These are phyloP conservation scores for Ascidia mentula DNA, from an alignment of 23 tunicate species.

Conservation along the genomic window DNA sequence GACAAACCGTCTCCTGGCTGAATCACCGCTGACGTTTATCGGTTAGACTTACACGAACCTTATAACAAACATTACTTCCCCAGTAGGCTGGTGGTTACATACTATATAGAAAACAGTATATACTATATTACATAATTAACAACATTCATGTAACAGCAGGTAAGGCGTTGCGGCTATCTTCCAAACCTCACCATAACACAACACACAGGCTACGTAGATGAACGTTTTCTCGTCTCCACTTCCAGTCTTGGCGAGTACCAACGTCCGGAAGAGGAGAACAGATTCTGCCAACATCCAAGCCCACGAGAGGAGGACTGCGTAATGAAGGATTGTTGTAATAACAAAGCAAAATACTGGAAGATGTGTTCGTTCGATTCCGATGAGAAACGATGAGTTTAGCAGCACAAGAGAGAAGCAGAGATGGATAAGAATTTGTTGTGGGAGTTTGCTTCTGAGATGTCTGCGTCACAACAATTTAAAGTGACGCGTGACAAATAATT, in stretches of 20 bases:
- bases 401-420: slow-evolving; percentile 48
- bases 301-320: slow-evolving; percentile 75
- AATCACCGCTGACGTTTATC: too few species aligned
- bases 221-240: slow-evolving; percentile 31
- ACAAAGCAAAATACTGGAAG: slow-evolving; percentile 40
- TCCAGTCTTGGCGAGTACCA: slow-evolving; percentile 34
- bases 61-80: too few species aligned
- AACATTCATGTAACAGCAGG: too few species aligned
- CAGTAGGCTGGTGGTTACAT: too few species aligned
- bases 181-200: slow-evolving; percentile 70
- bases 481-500: neutral
- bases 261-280: slow-evolving; percentile 54
- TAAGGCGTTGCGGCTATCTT: too few species aligned
- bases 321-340: slow-evolving; percentile 53
- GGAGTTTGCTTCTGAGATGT: slow-evolving; percentile 59
- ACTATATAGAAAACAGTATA: too few species aligned
- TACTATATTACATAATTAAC: too few species aligned
- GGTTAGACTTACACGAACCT: too few species aligned
- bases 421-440: slow-evolving; percentile 67
- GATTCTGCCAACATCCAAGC: slow-evolving; percentile 76
- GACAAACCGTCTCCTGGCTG: too few species aligned
- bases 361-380: slow-evolving; percentile 63
- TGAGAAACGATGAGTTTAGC: slow-evolving; percentile 45
- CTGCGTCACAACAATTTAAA: slow-evolving; percentile 14
- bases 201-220: slow-evolving; percentile 18